Evolutionary conservation across 2,888 invertebrate genomes (phyloP), one percentile per base, ranked within the genome.

Genomic region (Octonoba sinensis): DNA sequence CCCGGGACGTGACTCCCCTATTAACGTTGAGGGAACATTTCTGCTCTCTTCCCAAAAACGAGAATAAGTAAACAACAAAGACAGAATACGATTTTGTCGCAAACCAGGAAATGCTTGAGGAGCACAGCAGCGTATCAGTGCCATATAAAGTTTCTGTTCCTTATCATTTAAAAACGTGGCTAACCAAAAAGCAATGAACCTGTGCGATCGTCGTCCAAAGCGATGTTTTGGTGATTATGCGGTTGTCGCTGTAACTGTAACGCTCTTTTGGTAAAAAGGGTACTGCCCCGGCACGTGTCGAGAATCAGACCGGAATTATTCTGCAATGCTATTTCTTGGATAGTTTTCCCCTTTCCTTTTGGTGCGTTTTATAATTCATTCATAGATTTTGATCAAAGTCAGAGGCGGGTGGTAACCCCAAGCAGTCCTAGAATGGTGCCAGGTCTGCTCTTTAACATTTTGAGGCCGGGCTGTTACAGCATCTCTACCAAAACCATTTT

Each of bases 1-100:
- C 66, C 47, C 27, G 8, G 59, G 66, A 79, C 79, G 79, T 79
- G 79, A 79, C 79, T 79, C 73, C 79, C 79, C 73, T 79, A 73
- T 79, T 79, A 79, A 78, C 70, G 46, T 36, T 36, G 36, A 36
- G 36, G 36, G 36, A 36, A 36, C 36, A 36, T 36, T 36, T 36
- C 36, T 36, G 36, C 36, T 36, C 36, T 59, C 59, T 59, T 54
- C 65, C 64, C 44, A 22, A 46, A 77, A 70, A 64, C 22, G 47
- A 71, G 60, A 60, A 60, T 46, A 36, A 44, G 62, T 46, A 56
- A 73, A 62, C 65, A 57, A 74, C 18, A 65, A 44, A 54, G 54
- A 65, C 44, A 57, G 51, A 36, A 75, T 67, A 60, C 24, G 60
- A 60, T 54, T 66, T 74, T 71, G 78, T 78, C 59, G 56, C 69